phyloP scores from a whole-genome alignment of 2,888 invertebrate genomes.

The Nomada lathburiana region DNA sequence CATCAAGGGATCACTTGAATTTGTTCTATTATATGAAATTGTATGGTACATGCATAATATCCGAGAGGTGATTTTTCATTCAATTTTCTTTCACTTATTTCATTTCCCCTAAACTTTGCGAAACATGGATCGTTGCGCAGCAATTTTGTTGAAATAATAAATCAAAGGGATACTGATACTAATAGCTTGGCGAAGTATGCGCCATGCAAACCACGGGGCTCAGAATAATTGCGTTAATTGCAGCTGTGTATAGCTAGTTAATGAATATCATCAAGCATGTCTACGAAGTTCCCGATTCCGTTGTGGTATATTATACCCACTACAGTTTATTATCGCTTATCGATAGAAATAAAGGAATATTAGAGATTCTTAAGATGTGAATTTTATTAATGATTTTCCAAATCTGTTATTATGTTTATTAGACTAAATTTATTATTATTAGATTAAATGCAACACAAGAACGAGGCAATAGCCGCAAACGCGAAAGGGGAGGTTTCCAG shows the following conservation, averaged over 20 bases:
- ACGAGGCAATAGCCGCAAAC: conserved; percentile 24
- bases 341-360: background rate
- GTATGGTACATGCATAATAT: no score
- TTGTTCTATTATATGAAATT: no score
- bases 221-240: background rate
- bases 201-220: background rate
- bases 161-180: background rate
- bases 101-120: no score
- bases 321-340: background rate
- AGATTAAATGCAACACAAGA: background rate
- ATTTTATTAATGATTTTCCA: no score
- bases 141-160: background rate
- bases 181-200: background rate
- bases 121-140: no score
- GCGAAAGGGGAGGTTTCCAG: conserved; percentile 51
- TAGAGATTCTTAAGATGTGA: no score
- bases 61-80: no score
- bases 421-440: no score
- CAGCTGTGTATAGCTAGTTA: background rate
- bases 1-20: no score
- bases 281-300: background rate
- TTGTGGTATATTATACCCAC: background rate
- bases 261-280: background rate
- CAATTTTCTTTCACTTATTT: no score
- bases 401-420: no score